Conservation (phyloP, 2,113 vertebrate genomes). For the Antechinus flavipes region DNA sequence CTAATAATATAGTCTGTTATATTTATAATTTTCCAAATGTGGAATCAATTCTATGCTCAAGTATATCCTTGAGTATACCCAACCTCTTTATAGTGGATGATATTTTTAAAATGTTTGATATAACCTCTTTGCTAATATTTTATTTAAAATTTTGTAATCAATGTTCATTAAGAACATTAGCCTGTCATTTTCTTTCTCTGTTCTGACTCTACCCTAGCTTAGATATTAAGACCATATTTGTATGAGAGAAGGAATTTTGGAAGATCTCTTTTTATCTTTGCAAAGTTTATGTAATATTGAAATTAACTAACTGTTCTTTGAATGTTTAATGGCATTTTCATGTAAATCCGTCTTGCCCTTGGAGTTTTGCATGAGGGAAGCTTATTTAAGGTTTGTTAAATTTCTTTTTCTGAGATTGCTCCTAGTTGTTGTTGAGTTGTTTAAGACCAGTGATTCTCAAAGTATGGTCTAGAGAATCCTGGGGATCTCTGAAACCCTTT, state of each 20-base stretch:
- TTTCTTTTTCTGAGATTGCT: not conserved
- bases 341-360: not conserved
- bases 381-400: not conserved
- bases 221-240: not conserved
- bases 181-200: not conserved
- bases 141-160: not conserved
- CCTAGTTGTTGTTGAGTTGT: not conserved
- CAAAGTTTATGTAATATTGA: not conserved
- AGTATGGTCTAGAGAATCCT: too few species aligned
- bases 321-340: not conserved
- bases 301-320: not conserved
- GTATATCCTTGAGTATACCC: not conserved
- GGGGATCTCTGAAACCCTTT: too few species aligned
- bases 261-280: not conserved
- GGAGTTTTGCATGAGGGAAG: not conserved
- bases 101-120: not conserved
- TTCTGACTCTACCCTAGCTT: not conserved
- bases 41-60: not conserved
- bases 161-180: not conserved
- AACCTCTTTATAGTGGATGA: not conserved
- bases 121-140: not conserved
- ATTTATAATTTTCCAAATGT: not conserved
- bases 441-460: not conserved
- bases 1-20: not conserved
- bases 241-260: not conserved